A percentile compares a stretch with the other conserved stretches of the same genome.
phyloP scores from a whole-genome alignment of 2,888 invertebrate genomes.

The Acanthopleura granulata region DNA sequence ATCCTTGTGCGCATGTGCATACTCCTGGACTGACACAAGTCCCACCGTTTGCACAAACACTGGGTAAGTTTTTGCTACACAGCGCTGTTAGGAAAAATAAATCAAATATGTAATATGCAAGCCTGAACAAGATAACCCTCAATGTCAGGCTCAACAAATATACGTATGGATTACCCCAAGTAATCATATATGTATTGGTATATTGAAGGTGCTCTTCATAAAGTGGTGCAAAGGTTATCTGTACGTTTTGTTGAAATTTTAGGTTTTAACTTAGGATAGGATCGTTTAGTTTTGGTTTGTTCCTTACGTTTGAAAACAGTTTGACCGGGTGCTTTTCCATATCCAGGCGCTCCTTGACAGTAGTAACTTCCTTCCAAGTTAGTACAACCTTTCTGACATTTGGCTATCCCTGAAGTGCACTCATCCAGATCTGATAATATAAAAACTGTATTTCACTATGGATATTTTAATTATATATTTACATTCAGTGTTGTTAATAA shows the following conservation, averaged over 20 bases:
- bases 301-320: constrained; percentile 2
- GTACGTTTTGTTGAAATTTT: too few relatives aligned
- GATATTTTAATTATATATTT: too few relatives aligned
- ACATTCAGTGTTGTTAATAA: too few relatives aligned
- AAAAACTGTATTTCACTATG: too few relatives aligned
- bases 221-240: too few relatives aligned
- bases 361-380: background rate
- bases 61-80: background rate
- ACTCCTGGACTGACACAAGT: background rate
- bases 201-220: too few relatives aligned
- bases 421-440: background rate
- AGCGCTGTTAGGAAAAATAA: background rate
- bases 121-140: too few relatives aligned
- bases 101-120: too few relatives aligned
- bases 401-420: background rate
- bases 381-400: background rate
- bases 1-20: background rate
- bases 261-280: too few relatives aligned
- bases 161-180: too few relatives aligned
- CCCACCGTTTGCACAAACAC: background rate
- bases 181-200: too few relatives aligned
- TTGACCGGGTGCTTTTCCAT: background rate
- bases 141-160: too few relatives aligned
- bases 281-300: background rate
- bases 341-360: background rate